Base-by-base conservation (phyloP, 2,888 invertebrate species). In the Caenorhabditis zanzibari region DNA sequence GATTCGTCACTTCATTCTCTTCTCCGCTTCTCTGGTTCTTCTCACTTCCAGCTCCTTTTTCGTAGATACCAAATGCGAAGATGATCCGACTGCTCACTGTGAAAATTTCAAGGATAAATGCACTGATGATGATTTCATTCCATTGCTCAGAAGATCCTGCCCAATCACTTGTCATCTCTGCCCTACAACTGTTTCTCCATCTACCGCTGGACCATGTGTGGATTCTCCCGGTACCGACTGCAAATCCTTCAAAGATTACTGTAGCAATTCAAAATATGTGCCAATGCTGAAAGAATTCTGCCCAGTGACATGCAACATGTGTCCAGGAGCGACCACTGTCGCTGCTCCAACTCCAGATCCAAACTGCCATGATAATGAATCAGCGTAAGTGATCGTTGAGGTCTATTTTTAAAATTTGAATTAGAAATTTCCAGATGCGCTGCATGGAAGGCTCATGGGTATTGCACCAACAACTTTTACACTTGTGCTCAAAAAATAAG, bases 291-390 rank as follows among this genome's bases (percentile, higher is more conserved):
- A 71, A 26, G 4, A 28, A 26, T 72, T 71, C 64, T 79, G 79
- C 47, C 79, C 79, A 32, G 79, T 64, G 1, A 79, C 79, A 12
- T 79, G 79, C 35, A 64, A 64, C n/a, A 26, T 79, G 41, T 79
- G 79, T 35, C 79, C 79, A 2, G 79, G 79, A 54, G 79, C 71
- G 19, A 79, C 79, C 5, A 79, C 79, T 28, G 69, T 41, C 7
- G 24, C 54, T 2, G 35, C 61, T 2, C 49, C 66, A 26, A 77
- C 76, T 22, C 35, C 47, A 6, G 52, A 52, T 38, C 76, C 76
- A 14, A 59, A 69, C 38, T 77, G 76, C 16, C 14, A 59, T 32
- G 76, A 77, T 47, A 38, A 16, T 1, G 47, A 47, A n/a, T 41
- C 76, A 26, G 54, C 61, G 76, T 76, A 26, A 76, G 75, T 38